These are phyloP conservation scores for Acipenser oxyrinchus DNA, from an alignment of 2,797 vertebrate species.

Conservation along the genomic window DNA sequence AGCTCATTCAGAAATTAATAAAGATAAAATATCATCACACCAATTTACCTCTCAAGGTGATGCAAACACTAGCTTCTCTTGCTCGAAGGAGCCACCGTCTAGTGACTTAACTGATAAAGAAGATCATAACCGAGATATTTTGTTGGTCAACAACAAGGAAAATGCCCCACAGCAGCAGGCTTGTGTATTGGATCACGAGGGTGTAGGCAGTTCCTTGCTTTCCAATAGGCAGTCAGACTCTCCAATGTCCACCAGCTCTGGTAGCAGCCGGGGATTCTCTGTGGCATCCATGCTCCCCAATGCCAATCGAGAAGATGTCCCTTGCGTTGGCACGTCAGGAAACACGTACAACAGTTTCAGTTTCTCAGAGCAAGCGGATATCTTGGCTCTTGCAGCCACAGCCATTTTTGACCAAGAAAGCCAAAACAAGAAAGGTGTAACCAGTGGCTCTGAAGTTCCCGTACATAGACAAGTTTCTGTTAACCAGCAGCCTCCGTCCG, in stretches of 20 bases:
- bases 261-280: slow-evolving; percentile 81
- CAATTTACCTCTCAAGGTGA: slow-evolving; percentile 22
- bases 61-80: slow-evolving; percentile 1
- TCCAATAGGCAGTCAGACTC: slow-evolving; percentile 77
- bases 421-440: slow-evolving; percentile 47
- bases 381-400: slow-evolving; percentile 78
- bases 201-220: slow-evolving; percentile 54
- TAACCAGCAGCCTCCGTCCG: slow-evolving; percentile 32
- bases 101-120: slow-evolving; percentile 47
- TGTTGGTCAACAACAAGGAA: slow-evolving; percentile 56
- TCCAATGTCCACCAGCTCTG: slow-evolving; percentile 73
- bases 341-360: slow-evolving; percentile 73
- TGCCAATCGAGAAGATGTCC: slow-evolving; percentile 56
- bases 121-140: slow-evolving; percentile 33
- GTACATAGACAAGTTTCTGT: slow-evolving; percentile 61
- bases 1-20: background rate
- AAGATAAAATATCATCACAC: background rate
- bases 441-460: slow-evolving; percentile 43
- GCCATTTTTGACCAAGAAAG: slow-evolving; percentile 89
- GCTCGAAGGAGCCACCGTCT: slow-evolving; percentile 27
- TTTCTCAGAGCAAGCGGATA: slow-evolving; percentile 87
- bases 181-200: slow-evolving; percentile 74
- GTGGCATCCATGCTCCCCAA: slow-evolving; percentile 94
- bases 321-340: slow-evolving; percentile 58
- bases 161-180: slow-evolving; percentile 59